Evolutionary conservation across 2,113 vertebrate species (phyloP), one percentile per base, ranked within the genome.

Genomic region (Rhipidura dahli): DNA sequence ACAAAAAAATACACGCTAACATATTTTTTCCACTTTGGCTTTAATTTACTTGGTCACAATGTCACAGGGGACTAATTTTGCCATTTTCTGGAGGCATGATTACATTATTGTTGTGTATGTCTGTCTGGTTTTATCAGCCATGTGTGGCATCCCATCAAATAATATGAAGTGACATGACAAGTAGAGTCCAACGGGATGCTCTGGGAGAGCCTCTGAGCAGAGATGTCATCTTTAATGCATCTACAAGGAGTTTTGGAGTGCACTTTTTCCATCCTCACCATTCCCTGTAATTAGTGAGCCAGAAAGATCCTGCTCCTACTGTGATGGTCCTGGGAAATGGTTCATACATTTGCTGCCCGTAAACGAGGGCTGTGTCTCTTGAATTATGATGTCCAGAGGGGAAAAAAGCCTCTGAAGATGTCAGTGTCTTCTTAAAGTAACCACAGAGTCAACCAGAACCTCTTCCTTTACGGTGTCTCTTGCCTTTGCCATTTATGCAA

Each of bases 221-320:
- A 76, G 83, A 93, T 89, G 92, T 97, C 95, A 91, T 90, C 83
- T 94, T 86, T 75, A 93, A 92, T 94, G 93, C 44, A 83, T 88
- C 73, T 78, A 39, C 51, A 65, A 33, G 53, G 51, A 81, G 37
- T 89, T 95, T 64, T 76, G 35, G 85, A 88, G 76, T 92, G 40
- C 44, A 47, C 78, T 95, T 92, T 88, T 15, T 89, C 93, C 93
- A 84, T 83, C 80, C 21, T 90, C 27, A 30, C 88, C 7, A 3
- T 87, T 94, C 56, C 26, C 53, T 18, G 21, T 65, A 90, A 85
- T 90, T 90, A 84, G 57, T 39, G n/a, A 0, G 0, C 65, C 70
- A 73, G 83, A 76, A 82, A 89, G 77, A 80, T 39, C 63, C 59
- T 79, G 64, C 26, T 82, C 45, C 63, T 89, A n/a, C 76, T 87